Percentiles rank a stretch among this genome's conserved stretches.
Evolutionary conservation across 2,797 vertebrate genomes (phyloP).

Genomic region (Serranus cabrilla): DNA sequence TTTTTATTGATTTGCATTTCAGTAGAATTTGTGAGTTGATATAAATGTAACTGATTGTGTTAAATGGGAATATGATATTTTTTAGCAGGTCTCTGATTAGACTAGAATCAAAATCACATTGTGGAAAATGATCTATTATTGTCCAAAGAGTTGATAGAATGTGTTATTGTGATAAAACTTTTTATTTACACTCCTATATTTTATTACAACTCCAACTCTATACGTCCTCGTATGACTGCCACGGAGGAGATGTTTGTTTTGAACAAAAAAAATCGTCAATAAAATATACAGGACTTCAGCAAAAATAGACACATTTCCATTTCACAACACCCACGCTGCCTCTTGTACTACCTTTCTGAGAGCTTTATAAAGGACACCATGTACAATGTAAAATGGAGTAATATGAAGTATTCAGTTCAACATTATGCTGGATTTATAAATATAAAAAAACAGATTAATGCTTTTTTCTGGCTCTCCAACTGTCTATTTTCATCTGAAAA

Average conservation of each 20-base stretch:
- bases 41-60: too few relatives aligned
- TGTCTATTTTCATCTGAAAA: background rate
- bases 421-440: background rate
- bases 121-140: too few relatives aligned
- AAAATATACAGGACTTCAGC: background rate
- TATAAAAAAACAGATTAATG: too few relatives aligned
- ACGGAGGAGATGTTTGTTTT: background rate
- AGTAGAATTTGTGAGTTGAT: too few relatives aligned
- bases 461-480: background rate
- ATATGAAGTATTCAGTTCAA: background rate
- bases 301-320: constrained; percentile 14
- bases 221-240: constrained; percentile 12
- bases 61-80: too few relatives aligned
- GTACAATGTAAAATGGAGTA: background rate
- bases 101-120: too few relatives aligned
- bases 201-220: constrained; percentile 5
- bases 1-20: too few relatives aligned
- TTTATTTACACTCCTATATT: too few relatives aligned
- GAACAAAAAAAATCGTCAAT: constrained; percentile 1
- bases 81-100: too few relatives aligned
- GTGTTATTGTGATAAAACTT: too few relatives aligned
- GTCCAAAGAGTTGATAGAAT: too few relatives aligned
- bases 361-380: background rate
- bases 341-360: background rate
- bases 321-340: background rate